Evolutionary conservation across 2,888 invertebrate species (phyloP).

Genomic region (Megamerina dolium): DNA sequence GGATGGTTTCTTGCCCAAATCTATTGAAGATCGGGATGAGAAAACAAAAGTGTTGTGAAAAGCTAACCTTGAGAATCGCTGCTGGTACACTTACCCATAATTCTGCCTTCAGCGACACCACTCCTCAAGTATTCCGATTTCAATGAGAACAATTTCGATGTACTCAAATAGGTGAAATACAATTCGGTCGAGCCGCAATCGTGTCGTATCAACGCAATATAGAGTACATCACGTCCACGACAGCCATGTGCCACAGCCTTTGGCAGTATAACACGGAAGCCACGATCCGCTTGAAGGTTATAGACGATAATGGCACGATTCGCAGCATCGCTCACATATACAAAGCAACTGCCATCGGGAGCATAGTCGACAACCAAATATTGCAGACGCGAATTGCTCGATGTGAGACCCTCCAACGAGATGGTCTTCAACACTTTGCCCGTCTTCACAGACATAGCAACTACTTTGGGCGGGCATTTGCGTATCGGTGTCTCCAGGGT

Average conservation of each 20-base stretch:
- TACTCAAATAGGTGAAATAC: conserved; percentile 59
- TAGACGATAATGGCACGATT: conserved; percentile 63
- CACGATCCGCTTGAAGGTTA: conserved; percentile 57
- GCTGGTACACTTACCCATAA: conserved; percentile 41
- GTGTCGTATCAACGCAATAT: conserved; percentile 58
- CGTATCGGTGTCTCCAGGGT: conserved; percentile 60
- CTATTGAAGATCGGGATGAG: conserved; percentile 25
- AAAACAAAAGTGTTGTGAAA: background rate
- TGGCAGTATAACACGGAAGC: conserved; percentile 61
- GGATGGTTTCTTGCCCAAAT: conserved; percentile 56
- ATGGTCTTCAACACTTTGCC: conserved; percentile 59
- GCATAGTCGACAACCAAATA: conserved; percentile 64
- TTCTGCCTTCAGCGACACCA: conserved; percentile 54
- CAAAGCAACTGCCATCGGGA: conserved; percentile 56
- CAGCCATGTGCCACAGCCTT: conserved; percentile 52
- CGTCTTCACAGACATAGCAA: conserved; percentile 56
- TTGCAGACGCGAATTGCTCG: conserved; percentile 59
- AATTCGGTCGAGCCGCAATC: conserved; percentile 56
- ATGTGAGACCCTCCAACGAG: conserved; percentile 56
- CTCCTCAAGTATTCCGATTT: conserved; percentile 58
- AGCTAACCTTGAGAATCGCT: background rate
- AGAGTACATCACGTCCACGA: conserved; percentile 58
- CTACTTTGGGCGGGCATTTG: conserved; percentile 64
- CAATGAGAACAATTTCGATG: conserved; percentile 59
- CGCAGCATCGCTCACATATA: conserved; percentile 64